Evolutionary conservation across 2,888 invertebrate genomes (phyloP).

Genomic region (Drosophila rubida): DNA sequence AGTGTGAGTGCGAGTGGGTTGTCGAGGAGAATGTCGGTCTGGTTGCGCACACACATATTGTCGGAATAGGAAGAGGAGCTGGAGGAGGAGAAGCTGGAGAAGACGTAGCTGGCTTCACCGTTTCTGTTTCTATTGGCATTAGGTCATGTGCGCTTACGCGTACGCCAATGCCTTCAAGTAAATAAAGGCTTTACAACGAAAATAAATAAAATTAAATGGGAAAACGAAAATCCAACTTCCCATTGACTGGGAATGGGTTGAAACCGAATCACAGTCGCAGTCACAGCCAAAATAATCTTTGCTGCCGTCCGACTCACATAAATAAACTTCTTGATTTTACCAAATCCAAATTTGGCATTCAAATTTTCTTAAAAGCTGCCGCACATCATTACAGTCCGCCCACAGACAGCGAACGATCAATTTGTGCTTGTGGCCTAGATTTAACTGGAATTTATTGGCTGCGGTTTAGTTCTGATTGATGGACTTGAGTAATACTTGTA

Average conservation of each 20-base stretch:
- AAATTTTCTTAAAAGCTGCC: conserved; percentile 5
- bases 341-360: conserved; percentile 17
- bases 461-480: conserved; percentile 1
- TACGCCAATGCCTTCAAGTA: conserved; percentile 43
- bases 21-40: conserved; percentile 1
- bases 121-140: conserved; percentile 26
- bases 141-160: conserved; percentile 34
- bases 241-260: conserved; percentile 19
- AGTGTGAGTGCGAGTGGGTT: too few relatives aligned
- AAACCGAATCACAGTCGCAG: conserved; percentile 23
- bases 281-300: conserved; percentile 7
- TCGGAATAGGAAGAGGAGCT: too few relatives aligned
- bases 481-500: neutral
- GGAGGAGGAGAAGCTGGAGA: too few relatives aligned
- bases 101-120: conserved; percentile 7
- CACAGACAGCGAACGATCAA: conserved; percentile 2
- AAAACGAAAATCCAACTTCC: conserved; percentile 40
- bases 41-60: conserved; percentile 6
- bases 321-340: conserved; percentile 20
- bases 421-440: neutral
- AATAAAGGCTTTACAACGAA: conserved; percentile 45
- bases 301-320: conserved; percentile 5
- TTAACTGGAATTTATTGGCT: neutral
- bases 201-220: conserved; percentile 62
- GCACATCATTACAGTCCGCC: neutral